Evolutionary conservation across 2,888 invertebrate species (phyloP).

Genomic region (Agriopis marginaria): DNA sequence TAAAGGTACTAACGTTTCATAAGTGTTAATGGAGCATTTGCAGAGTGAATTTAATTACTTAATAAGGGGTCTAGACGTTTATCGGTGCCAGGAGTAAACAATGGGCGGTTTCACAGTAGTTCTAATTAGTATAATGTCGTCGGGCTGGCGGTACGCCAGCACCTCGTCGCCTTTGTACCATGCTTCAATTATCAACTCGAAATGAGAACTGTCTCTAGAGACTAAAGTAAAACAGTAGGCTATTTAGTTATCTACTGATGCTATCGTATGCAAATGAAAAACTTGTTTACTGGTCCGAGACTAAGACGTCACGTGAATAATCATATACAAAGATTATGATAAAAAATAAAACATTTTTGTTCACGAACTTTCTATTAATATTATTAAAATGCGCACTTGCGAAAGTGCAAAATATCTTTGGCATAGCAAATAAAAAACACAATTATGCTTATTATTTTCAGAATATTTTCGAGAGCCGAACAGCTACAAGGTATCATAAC

Average conservation of each 20-base stretch:
- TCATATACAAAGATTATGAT: constrained; percentile 8
- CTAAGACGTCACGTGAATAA: background rate
- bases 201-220: constrained; percentile 9
- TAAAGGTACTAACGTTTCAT: constrained; percentile 1
- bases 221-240: background rate
- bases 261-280: constrained; percentile 5
- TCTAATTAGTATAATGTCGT: constrained; percentile 32
- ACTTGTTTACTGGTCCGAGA: constrained; percentile 1
- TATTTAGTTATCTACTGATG: background rate
- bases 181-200: constrained; percentile 20
- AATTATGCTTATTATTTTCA: background rate
- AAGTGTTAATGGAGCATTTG: background rate
- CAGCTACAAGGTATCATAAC: background rate
- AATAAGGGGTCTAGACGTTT: constrained; percentile 21
- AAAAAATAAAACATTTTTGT: background rate
- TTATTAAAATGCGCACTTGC: no score
- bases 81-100: constrained; percentile 21
- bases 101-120: constrained; percentile 19
- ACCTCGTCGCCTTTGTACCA: constrained; percentile 13
- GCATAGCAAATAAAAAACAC: background rate
- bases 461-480: background rate
- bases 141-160: constrained; percentile 27
- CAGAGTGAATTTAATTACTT: constrained; percentile 19
- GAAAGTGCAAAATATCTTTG: background rate
- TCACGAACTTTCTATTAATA: background rate